These are phyloP conservation scores for Hozukius guyotensis DNA, from an alignment of 2,797 vertebrate genomes.

Conservation along the genomic window DNA sequence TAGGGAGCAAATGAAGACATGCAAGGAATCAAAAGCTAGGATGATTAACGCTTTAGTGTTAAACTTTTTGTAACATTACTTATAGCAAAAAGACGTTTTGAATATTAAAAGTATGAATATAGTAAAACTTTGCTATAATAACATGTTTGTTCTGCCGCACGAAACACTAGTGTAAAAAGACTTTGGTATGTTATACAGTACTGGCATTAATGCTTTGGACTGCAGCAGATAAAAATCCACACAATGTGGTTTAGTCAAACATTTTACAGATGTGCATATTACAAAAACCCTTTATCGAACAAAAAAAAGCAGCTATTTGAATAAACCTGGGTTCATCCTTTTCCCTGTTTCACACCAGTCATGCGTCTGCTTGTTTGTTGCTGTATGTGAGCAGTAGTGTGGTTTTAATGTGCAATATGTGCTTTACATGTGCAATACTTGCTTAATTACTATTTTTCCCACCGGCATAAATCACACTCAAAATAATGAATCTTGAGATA, in stretches of 20 bases:
- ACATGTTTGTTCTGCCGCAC: not conserved
- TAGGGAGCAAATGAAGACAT: not conserved
- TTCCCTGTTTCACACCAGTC: conserved; percentile 5
- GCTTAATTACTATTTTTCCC: not conserved
- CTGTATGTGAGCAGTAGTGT: not conserved
- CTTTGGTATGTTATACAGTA: conserved; percentile 33
- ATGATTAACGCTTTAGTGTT: not conserved
- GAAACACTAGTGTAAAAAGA: conserved; percentile 35
- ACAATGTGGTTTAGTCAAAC: conserved; percentile 5
- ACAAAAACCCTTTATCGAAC: not conserved
- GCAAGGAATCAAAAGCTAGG: not conserved
- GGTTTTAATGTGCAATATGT: conserved; percentile 59
- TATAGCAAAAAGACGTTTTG: not conserved
- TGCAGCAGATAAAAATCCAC: conserved; percentile 17
- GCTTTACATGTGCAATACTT: conserved; percentile 62
- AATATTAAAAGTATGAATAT: conserved; percentile 2
- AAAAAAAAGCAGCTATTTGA: conserved; percentile 31
- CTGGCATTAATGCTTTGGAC: conserved; percentile 15
- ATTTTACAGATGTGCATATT: conserved; percentile 1
- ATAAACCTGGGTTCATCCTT: not conserved
- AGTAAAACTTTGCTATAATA: not conserved
- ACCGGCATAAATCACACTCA: not conserved
- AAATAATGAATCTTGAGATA: not conserved
- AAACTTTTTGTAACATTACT: not conserved
- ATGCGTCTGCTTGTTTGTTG: conserved; percentile 4